Evolutionary conservation across 2,797 vertebrate genomes (phyloP), one percentile per base, ranked within the genome.

Genomic region (Neosilurus hyrtlii): DNA sequence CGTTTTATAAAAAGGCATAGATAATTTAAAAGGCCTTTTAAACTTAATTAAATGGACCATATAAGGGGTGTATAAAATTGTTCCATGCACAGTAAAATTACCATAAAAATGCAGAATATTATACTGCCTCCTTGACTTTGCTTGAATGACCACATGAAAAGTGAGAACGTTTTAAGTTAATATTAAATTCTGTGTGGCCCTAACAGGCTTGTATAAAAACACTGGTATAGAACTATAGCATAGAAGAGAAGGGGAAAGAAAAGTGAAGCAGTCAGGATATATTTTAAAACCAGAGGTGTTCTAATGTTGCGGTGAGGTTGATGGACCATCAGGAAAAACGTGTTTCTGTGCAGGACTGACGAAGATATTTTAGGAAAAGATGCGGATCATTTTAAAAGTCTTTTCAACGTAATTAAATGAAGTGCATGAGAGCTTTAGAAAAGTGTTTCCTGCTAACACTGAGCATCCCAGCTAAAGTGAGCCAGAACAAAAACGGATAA

Each of bases 391-490:
- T 80, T 83, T 63, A 71, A 59, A 71, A 22, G 49, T 56, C 74
- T 81, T 80, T 79, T 79, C 78, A 51, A 57, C 1, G 35, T 87
- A 87, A 83, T 84, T 72, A 78, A 81, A 62, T 15, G 57, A 57
- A 12, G 15, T 12, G 18, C 61, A 35, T 67, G 49, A 66, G n/a
- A 11, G 68, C 43, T 74, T 73, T 84, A 37, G 61, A 80, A 75
- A 79, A 63, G 9, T 9, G 20, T 67, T 67, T 54, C 62, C 81
- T 54, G 67, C 65, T 35, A 74, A 74, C 54, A 35, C 72, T 0
- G 24, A 57, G 54, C 54, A 4, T 0, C 71, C 52, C n/a, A 30
- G 22, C 7, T 68, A 70, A 67, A 67, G 9, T 54, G 14, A 73
- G 15, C n/a, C 16, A 9, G 15, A 57, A 56, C 24, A 52, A 15